Evolutionary conservation across 1,140 invertebrate species (phyloP), one percentile per base, ranked within the genome.

Genomic region (Caerostris extrusa): DNA sequence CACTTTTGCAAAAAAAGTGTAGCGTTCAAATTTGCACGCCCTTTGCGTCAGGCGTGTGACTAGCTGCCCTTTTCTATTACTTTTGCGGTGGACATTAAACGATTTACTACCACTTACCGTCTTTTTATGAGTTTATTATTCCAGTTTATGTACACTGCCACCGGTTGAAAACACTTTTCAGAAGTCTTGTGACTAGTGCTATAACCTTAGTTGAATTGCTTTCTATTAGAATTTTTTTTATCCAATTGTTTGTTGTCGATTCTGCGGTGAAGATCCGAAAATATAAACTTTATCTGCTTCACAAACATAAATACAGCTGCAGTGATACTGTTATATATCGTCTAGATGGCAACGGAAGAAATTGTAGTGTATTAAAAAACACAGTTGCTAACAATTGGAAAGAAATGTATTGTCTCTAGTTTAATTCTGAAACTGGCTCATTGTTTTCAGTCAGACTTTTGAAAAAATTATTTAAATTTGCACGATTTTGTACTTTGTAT

Each of bases 51-150:
- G 34, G 34, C 34, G 71, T 77, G 19, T 77, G 71, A 50, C 12
- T 77, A 77, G 71, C 71, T 77, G 71, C 8, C 71, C 3, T 50
- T 34, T 77, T 77, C 50, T 77, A 77, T 50, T 77, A 50, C 53
- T 50, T 77, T 53, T 53, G 71, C 14, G 5, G 53, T 77, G 67
- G 17, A n/a, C 7, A n/a, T 69, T 19, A 69, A 77, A 34, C 50
- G 53, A 34, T 77, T 77, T 77, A 77, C 50, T 17, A 5, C 61
- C 61, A n/a, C 14, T 67, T 67, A 17, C 50, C 3, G 8, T 12
- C 71, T 53, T 77, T 64, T 77, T 50, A 77, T 77, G 71, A 77
- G 71, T 77, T 17, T 53, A 77, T 77, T 77, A 53, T 50, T 77
- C 12, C 10, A 53, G 34, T 53, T 77, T 77, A 12, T 77, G 71